Evolutionary conservation across 2,888 invertebrate genomes (phyloP).

Genomic region (Rhodophaea formosa): DNA sequence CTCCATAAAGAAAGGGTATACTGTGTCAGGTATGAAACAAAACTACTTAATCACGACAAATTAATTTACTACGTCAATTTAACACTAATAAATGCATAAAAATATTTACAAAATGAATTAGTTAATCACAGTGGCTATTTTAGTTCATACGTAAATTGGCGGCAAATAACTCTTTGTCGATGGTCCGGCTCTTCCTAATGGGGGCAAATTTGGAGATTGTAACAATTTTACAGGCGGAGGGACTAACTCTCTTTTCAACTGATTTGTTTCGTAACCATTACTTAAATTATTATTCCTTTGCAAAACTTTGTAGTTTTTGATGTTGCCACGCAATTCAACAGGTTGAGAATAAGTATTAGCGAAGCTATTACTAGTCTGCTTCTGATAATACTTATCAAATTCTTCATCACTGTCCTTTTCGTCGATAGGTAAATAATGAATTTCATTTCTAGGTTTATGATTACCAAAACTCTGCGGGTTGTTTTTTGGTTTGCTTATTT

Average conservation of each 20-base stretch:
- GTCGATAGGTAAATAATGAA: constrained; percentile 40
- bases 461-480: constrained; percentile 37
- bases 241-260: constrained; percentile 45
- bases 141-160: constrained; percentile 58
- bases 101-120: constrained; percentile 56
- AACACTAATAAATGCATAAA: constrained; percentile 66
- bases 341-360: constrained; percentile 44
- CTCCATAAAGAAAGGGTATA: too few species aligned
- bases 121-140: constrained; percentile 51
- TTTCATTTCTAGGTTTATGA: constrained; percentile 43
- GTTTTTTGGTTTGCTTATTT: constrained; percentile 49
- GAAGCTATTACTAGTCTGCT: constrained; percentile 39
- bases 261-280: constrained; percentile 43
- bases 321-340: constrained; percentile 60
- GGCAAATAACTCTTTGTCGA: constrained; percentile 69
- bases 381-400: constrained; percentile 31
- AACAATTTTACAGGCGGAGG: constrained; percentile 51
- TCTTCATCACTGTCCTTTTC: constrained; percentile 38
- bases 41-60: background rate
- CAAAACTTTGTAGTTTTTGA: constrained; percentile 72
- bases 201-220: constrained; percentile 55
- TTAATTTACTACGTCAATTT: constrained; percentile 21
- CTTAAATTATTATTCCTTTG: constrained; percentile 58
- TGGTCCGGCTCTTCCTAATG: constrained; percentile 70
- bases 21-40: background rate